These are phyloP conservation scores for Drosophila dunni DNA, from an alignment of 1,140 invertebrate genomes.

Conservation along the genomic window DNA sequence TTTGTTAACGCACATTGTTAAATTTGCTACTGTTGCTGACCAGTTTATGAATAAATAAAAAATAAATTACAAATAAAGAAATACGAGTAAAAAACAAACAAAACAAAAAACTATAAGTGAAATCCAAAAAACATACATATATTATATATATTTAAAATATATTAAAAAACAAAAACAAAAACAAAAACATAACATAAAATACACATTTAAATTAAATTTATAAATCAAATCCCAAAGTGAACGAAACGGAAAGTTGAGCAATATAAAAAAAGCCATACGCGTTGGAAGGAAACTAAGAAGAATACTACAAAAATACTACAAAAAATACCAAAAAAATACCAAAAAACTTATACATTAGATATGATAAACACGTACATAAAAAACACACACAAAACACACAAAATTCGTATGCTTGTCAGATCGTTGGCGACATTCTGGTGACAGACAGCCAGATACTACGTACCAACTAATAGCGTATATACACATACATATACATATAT, in stretches of 20 bases:
- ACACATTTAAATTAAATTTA: constrained; percentile 78
- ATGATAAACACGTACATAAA: constrained; percentile 49
- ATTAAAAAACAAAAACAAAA: constrained; percentile 61
- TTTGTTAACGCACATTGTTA: constrained; percentile 85
- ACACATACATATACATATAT: background rate
- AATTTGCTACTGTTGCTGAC: constrained; percentile 85
- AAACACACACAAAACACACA: constrained; percentile 27
- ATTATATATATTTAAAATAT: constrained; percentile 83
- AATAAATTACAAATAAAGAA: constrained; percentile 19
- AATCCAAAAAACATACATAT: constrained; percentile 78
- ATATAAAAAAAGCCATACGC: constrained; percentile 27
- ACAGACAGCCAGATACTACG: background rate
- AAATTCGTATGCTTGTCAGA: constrained; percentile 16
- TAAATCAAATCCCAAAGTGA: constrained; percentile 71
- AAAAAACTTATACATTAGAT: constrained; percentile 53
- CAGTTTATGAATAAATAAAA: constrained; percentile 80
- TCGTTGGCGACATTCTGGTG: background rate
- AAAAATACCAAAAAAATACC: constrained; percentile 30
- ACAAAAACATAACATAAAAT: constrained; percentile 31
- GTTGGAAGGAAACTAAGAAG: constrained; percentile 36
- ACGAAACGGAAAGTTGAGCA: constrained; percentile 47
- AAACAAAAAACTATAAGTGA: constrained; percentile 64
- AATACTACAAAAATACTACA: constrained; percentile 39
- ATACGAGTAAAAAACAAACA: constrained; percentile 44
- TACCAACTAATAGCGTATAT: constrained; percentile 7